phyloP scores from a whole-genome alignment of 2,888 invertebrate species.

The Sarcophaga subvicina region DNA sequence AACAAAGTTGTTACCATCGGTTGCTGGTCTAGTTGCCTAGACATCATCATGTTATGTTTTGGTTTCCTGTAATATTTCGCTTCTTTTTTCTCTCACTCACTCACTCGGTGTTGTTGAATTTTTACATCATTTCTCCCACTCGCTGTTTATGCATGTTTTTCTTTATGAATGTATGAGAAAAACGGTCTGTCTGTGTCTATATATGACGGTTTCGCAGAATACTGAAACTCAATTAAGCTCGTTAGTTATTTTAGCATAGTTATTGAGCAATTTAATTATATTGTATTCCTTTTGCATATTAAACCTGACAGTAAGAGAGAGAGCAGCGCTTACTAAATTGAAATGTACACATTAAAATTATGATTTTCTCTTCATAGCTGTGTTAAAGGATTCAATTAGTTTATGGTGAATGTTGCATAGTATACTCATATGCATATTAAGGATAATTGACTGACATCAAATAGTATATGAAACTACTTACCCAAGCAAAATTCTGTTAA shows the following conservation, averaged over 20 bases:
- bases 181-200: slow-evolving; percentile 10
- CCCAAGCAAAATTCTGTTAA: too few relatives aligned
- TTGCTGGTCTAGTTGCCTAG: slow-evolving; percentile 41
- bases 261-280: slow-evolving; percentile 57
- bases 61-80: slow-evolving; percentile 19
- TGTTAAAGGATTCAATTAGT: background rate
- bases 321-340: background rate
- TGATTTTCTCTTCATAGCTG: background rate
- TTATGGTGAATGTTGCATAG: background rate
- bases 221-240: slow-evolving; percentile 68
- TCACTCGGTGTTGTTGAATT: slow-evolving; percentile 1
- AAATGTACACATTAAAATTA: background rate
- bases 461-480: too few relatives aligned
- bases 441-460: too few relatives aligned
- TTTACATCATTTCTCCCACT: background rate
- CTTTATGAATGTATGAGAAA: background rate
- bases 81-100: background rate
- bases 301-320: background rate
- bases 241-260: slow-evolving; percentile 64
- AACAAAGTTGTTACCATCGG: slow-evolving; percentile 36
- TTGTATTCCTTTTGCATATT: slow-evolving; percentile 23
- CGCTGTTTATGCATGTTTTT: background rate
- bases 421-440: too few relatives aligned
- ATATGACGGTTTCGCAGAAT: slow-evolving; percentile 40
- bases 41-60: slow-evolving; percentile 51